Conservation (phyloP, 2,888 invertebrate species). For the Xanthorhoe designata region DNA sequence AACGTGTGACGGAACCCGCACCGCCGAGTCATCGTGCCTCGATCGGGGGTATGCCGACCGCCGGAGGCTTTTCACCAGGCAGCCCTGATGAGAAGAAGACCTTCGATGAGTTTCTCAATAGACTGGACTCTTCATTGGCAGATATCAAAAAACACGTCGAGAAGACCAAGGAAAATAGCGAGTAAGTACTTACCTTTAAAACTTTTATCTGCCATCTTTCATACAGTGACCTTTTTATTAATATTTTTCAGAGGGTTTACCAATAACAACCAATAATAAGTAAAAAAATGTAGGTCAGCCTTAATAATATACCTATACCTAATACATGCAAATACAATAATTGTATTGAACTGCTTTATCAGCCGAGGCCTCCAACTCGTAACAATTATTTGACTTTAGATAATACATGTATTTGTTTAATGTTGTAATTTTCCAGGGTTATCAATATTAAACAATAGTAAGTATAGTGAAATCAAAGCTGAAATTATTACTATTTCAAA, state of each 20-base stretch:
- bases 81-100: constrained; percentile 90
- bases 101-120: constrained; percentile 92
- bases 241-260: background rate
- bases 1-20: constrained; percentile 75
- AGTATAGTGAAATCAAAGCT: background rate
- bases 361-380: constrained; percentile 5
- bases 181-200: constrained; percentile 88
- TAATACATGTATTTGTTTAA: constrained; percentile 31
- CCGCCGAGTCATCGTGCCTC: constrained; percentile 85
- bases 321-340: no score
- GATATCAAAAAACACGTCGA: constrained; percentile 93
- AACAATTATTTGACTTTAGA: constrained; percentile 18
- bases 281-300: background rate
- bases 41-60: constrained; percentile 80
- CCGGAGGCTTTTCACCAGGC: constrained; percentile 82
- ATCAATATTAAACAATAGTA: constrained; percentile 3
- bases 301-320: no score
- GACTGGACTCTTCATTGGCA: constrained; percentile 94
- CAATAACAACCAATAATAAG: no score
- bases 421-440: constrained; percentile 27
- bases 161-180: constrained; percentile 91
- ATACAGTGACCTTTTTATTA: background rate
- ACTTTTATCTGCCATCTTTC: background rate
- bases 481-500: background rate
- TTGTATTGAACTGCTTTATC: background rate